These are phyloP conservation scores for Dolomedes plantarius DNA, from an alignment of 2,888 invertebrate species.

Conservation along the genomic window DNA sequence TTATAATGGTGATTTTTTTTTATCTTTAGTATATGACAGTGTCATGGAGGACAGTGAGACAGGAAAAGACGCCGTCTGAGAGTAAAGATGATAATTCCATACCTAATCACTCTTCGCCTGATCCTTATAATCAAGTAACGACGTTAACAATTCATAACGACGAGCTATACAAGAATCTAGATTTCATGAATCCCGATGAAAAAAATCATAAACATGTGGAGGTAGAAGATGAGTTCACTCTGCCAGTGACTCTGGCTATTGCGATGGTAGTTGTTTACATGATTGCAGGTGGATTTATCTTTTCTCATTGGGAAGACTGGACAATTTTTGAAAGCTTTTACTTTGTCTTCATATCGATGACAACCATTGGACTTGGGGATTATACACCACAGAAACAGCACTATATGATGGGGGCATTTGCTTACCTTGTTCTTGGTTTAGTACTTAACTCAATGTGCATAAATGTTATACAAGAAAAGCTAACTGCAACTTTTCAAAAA, in stretches of 20 bases:
- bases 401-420: conserved; percentile 90
- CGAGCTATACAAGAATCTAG: conserved; percentile 63
- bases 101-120: background rate
- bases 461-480: conserved; percentile 80
- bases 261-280: conserved; percentile 90
- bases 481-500: conserved; percentile 84
- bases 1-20: too few species aligned
- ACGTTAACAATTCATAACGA: conserved; percentile 64
- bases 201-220: conserved; percentile 81
- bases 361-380: conserved; percentile 94
- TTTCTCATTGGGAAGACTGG: conserved; percentile 81
- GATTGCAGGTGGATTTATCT: conserved; percentile 85
- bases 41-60: conserved; percentile 63
- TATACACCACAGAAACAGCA: conserved; percentile 91
- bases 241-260: conserved; percentile 93
- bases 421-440: conserved; percentile 91
- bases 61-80: conserved; percentile 78
- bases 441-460: conserved; percentile 93
- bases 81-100: conserved; percentile 82
- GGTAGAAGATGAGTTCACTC: conserved; percentile 94
- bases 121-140: conserved; percentile 55
- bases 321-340: conserved; percentile 94
- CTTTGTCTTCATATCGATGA: conserved; percentile 97
- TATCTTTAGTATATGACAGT: conserved; percentile 70
- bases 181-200: conserved; percentile 62